These are phyloP conservation scores for Dascyllus trimaculatus DNA, from an alignment of 2,113 vertebrate species.

Conservation along the genomic window DNA sequence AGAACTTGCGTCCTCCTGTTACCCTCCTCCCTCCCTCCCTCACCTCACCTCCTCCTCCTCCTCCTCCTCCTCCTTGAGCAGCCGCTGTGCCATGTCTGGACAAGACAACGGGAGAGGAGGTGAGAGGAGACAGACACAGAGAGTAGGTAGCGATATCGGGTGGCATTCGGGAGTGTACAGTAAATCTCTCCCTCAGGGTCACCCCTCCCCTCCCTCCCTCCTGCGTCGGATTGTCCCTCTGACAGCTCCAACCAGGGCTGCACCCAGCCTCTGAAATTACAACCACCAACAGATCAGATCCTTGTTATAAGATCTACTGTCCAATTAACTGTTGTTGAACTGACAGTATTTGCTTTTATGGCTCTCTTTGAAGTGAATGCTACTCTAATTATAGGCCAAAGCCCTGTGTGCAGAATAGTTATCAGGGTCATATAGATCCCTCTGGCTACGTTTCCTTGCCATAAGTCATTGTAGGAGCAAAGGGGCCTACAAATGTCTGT, in stretches of 20 bases:
- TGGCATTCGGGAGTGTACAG: conserved; percentile 61
- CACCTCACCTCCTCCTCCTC: conserved; percentile 29
- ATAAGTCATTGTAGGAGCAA: conserved; percentile 19
- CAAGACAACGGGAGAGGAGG: conserved; percentile 59
- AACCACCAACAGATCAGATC: conserved; percentile 43
- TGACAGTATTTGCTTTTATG: conserved; percentile 51
- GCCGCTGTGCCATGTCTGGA: conserved; percentile 51
- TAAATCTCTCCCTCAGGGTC: conserved; percentile 72
- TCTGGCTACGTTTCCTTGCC: conserved; percentile 23
- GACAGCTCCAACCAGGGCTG: conserved; percentile 50
- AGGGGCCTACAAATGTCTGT: conserved; percentile 23
- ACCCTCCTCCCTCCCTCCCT: conserved; percentile 16
- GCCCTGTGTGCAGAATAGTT: conserved; percentile 27
- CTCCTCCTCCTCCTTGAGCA: conserved; percentile 30
- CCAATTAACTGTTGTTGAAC: conserved; percentile 57
- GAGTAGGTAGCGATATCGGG: conserved; percentile 55
- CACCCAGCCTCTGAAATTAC: conserved; percentile 63
- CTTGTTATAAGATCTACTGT: conserved; percentile 54
- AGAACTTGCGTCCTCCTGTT: conserved; percentile 4
- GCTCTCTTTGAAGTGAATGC: conserved; percentile 54
- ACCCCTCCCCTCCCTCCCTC: conserved; percentile 57
- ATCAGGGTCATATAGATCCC: conserved; percentile 37
- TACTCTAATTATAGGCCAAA: conserved; percentile 49
- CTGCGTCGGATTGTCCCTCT: conserved; percentile 53
- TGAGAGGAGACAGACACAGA: conserved; percentile 22